Evolutionary conservation across 2,113 vertebrate species (phyloP).

Genomic region (Myrmecobius fasciatus): DNA sequence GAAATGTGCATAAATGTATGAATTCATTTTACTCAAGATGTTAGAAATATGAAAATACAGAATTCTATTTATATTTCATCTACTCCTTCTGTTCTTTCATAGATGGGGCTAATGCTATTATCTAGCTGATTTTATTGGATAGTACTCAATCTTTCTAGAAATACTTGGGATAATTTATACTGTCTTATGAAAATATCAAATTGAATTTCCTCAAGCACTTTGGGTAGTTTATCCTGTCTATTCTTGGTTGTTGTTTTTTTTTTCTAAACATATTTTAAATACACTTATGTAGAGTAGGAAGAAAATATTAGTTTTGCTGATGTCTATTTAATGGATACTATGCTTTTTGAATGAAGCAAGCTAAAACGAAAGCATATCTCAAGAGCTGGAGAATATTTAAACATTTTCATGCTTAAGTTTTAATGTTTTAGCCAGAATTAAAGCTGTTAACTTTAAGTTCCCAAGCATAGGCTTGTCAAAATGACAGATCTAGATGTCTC

Average conservation of each 20-base stretch:
- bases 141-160: conserved; percentile 35
- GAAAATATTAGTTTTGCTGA: conserved; percentile 31
- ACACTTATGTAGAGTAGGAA: conserved; percentile 36
- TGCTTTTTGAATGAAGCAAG: neutral
- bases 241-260: neutral
- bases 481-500: neutral
- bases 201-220: conserved; percentile 35
- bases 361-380: neutral
- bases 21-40: conserved; percentile 25
- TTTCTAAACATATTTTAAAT: conserved; percentile 2
- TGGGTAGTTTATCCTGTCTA: conserved; percentile 22
- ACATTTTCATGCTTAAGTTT: conserved; percentile 7
- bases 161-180: neutral
- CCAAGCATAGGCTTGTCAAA: neutral
- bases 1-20: conserved; percentile 8
- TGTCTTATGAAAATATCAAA: conserved; percentile 49
- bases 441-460: neutral
- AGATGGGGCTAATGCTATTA: conserved; percentile 42
- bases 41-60: conserved; percentile 13
- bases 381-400: conserved; percentile 32
- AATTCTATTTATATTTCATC: conserved; percentile 17
- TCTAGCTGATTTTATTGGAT: conserved; percentile 11
- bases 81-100: conserved; percentile 25
- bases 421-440: neutral
- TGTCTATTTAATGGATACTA: neutral